Percentiles rank a stretch among this genome's conserved stretches.
Conservation (phyloP, 2,797 vertebrate species). For the Enteromius mattozi region DNA sequence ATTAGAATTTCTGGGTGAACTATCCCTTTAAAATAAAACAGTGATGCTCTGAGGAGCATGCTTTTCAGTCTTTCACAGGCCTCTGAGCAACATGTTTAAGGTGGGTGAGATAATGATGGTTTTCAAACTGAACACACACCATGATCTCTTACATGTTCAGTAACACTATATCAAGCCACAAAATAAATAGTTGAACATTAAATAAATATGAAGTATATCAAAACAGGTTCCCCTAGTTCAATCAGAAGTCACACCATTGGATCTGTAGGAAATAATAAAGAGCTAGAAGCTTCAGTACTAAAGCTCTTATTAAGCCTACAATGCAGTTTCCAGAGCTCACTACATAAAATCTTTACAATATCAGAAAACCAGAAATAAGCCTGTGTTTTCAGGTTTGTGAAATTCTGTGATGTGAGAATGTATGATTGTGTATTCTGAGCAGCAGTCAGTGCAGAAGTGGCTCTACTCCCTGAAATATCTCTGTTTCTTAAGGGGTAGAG, state of each 20-base stretch:
- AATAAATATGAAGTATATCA: slow-evolving; percentile 5
- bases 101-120: not conserved
- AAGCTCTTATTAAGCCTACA: slow-evolving; percentile 4
- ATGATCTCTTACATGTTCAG: not conserved
- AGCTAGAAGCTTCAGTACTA: not conserved
- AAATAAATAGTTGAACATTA: slow-evolving; percentile 17
- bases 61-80: not conserved
- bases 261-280: not conserved
- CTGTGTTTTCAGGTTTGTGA: slow-evolving; percentile 9
- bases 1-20: not conserved
- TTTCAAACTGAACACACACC: not conserved
- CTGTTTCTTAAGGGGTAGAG: slow-evolving; percentile 7
- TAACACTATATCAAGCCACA: not conserved
- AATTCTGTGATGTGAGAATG: not conserved
- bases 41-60: not conserved
- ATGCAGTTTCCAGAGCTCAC: slow-evolving; percentile 17
- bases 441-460: slow-evolving; percentile 9
- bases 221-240: not conserved
- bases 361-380: slow-evolving; percentile 6
- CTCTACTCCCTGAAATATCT: slow-evolving; percentile 1
- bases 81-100: not conserved
- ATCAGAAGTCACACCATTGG: not conserved
- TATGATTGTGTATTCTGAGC: slow-evolving; percentile 22
- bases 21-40: not conserved
- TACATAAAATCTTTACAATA: slow-evolving; percentile 33